Conservation (phyloP, 2,888 invertebrate species). For the Cremastobaeus sp. region DNA sequence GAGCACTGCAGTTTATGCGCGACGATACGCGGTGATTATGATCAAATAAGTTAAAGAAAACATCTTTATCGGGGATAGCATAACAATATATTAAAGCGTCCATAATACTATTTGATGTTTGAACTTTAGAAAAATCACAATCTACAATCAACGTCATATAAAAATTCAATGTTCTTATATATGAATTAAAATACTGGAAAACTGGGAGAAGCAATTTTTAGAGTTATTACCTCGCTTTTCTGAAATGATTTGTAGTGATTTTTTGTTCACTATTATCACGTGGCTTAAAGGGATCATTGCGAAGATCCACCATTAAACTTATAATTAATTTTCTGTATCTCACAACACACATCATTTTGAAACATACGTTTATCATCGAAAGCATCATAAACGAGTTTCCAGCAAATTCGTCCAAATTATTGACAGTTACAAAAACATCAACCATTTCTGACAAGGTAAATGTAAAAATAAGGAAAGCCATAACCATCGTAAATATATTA, state of each 20-base stretch:
- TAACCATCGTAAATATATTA: constrained; percentile 51
- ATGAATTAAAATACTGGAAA: no score
- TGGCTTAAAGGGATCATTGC: constrained; percentile 44
- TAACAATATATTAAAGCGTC: no score
- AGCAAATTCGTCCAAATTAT: constrained; percentile 65
- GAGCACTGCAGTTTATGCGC: no score
- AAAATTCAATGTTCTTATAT: no score
- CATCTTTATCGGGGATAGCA: no score
- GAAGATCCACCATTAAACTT: constrained; percentile 20
- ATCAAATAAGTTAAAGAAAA: no score
- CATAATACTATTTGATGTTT: no score
- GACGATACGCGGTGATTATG: no score
- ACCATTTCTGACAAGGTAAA: constrained; percentile 66
- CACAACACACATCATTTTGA: constrained; percentile 60
- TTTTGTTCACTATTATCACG: constrained; percentile 27
- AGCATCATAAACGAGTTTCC: constrained; percentile 66
- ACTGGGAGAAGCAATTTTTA: no score
- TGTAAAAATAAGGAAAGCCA: constrained; percentile 57
- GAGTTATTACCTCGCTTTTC: constrained; percentile 44
- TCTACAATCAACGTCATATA: no score
- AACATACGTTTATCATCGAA: constrained; percentile 64
- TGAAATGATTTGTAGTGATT: constrained; percentile 29
- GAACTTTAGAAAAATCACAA: no score
- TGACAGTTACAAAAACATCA: constrained; percentile 60
- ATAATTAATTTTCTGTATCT: constrained; percentile 42